Evolutionary conservation across 2,113 vertebrate genomes (phyloP).

Genomic region (Cochlearius cochlearius): DNA sequence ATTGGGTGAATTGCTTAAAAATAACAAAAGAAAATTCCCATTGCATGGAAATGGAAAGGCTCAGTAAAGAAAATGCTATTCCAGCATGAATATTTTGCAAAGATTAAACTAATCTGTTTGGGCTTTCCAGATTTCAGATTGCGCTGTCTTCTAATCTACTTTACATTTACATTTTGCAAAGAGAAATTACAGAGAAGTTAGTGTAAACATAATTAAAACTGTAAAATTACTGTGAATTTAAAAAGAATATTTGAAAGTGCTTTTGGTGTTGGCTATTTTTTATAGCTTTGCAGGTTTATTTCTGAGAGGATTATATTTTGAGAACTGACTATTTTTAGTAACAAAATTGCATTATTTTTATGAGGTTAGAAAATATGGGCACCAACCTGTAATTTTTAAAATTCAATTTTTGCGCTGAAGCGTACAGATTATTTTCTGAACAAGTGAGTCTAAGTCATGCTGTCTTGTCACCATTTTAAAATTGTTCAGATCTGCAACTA

Average conservation of each 20-base stretch:
- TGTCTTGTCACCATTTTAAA: neutral
- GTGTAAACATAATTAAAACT: neutral
- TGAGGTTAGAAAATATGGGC: neutral
- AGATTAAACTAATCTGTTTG: neutral
- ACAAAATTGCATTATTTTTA: neutral
- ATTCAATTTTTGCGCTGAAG: neutral
- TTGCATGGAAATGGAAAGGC: neutral
- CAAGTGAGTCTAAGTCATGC: neutral
- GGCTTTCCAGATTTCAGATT: neutral
- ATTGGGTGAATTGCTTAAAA: conserved; percentile 14
- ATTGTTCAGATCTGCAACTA: neutral
- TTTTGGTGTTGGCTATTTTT: neutral
- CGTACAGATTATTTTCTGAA: neutral
- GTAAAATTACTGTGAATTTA: neutral
- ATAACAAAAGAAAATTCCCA: neutral
- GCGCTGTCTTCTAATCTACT: neutral
- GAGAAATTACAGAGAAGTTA: neutral
- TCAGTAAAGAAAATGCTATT: neutral
- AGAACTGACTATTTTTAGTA: neutral
- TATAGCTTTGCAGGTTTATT: neutral
- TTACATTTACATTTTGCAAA: neutral
- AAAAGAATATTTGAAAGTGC: neutral
- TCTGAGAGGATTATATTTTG: neutral
- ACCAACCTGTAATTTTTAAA: neutral
- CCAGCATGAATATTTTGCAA: neutral